Evolutionary conservation across 2,113 vertebrate genomes (phyloP), one percentile per base, ranked within the genome.

Genomic region (Sceloporus tristichus): DNA sequence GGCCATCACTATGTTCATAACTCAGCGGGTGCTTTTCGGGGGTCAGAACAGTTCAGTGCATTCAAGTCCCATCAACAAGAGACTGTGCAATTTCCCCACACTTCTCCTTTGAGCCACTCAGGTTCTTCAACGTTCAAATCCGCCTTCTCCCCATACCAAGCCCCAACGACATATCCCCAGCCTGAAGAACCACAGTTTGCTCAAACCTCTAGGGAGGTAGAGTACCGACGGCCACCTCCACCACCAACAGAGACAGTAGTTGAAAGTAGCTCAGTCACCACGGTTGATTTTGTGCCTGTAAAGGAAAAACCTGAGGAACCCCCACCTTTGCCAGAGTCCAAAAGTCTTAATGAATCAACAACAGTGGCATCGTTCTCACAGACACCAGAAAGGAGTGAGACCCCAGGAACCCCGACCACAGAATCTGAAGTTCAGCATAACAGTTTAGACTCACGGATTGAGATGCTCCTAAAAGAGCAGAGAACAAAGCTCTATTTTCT

Each of bases 401-500:
- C 98, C 3, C 98, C 98, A 0, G 98, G 97, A 89, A 98, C 98
- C 0, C 98, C 98, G 3, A 96, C 97, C 0, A 97, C 97, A 87
- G 98, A 99, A 89, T 95, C 97, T 0, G 98, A 98, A 95, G 96
- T 96, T 95, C 96, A 97, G 74, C 98, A 97, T 19, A 98, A 99
- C 95, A 99, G 99, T 96, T 96, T 99, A 95, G 99, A 99, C 93
- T 99, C 99, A 0, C 98, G 99, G 87, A 99, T 99, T 38, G 98
- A 99, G 96, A 99, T 99, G 99, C 97, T 99, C 92, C 97, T 99
- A 91, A 99, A 99, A 96, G 98, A 99, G 93, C 98, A 98, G 95
- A 96, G 97, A 95, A 98, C 98, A 95, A 99, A 99, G 92, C 94
- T 98, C 90, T 98, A 98, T n/a, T 99, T 99, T 95, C 96, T 99